phyloP scores from a whole-genome alignment of 2,888 invertebrate species.

The Steromphala cineraria region DNA sequence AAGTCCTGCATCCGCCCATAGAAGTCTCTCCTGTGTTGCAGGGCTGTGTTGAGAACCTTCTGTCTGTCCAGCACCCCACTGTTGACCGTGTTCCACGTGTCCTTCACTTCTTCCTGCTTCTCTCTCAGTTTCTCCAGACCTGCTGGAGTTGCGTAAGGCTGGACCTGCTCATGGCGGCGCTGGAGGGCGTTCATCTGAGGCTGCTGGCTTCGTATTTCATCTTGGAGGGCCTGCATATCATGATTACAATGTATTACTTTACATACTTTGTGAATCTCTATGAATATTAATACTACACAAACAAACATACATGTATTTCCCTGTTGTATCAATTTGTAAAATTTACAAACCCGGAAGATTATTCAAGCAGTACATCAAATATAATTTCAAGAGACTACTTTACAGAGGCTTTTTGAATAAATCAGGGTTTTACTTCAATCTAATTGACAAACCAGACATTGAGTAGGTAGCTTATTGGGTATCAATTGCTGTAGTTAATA shows the following conservation, averaged over 20 bases:
- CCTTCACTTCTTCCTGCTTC: slow-evolving; percentile 89
- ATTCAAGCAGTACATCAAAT: no score
- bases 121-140: slow-evolving; percentile 74
- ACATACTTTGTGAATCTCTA: neutral
- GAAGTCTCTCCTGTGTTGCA: slow-evolving; percentile 79
- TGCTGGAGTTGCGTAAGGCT: slow-evolving; percentile 62
- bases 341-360: no score
- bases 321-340: neutral
- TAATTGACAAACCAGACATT: no score
- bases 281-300: no score
- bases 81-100: slow-evolving; percentile 85
- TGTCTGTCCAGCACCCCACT: slow-evolving; percentile 83
- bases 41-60: slow-evolving; percentile 55
- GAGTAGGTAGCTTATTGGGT: no score
- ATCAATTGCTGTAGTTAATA: no score
- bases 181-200: slow-evolving; percentile 61
- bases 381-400: no score
- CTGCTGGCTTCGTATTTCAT: slow-evolving; percentile 65
- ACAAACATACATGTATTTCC: no score
- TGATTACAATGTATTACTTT: neutral
- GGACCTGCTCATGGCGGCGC: slow-evolving; percentile 63
- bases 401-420: no score
- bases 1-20: slow-evolving; percentile 86
- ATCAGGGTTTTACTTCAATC: no score
- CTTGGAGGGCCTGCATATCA: slow-evolving; percentile 62